These are phyloP conservation scores for Rhingia rostrata DNA, from an alignment of 2,888 invertebrate species.

Conservation along the genomic window DNA sequence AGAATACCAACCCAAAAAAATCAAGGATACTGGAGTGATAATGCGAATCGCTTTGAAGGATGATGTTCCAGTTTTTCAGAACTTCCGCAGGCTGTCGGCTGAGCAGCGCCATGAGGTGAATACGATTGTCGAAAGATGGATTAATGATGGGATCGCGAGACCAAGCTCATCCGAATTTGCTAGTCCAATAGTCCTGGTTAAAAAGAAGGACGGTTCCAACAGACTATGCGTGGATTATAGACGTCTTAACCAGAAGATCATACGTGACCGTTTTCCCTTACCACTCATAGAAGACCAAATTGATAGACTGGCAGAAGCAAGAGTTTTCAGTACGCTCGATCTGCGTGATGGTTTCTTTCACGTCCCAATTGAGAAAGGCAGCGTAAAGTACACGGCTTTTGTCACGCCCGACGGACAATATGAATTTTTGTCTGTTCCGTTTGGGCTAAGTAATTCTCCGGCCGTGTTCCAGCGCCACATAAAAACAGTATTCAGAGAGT, in stretches of 20 bases:
- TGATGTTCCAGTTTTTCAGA: conserved; percentile 32
- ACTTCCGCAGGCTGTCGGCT: conserved; percentile 24
- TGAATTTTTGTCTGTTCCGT: conserved; percentile 77
- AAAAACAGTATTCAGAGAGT: conserved; percentile 27
- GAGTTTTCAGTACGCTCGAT: conserved; percentile 76
- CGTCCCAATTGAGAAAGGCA: conserved; percentile 75
- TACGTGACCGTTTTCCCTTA: conserved; percentile 74
- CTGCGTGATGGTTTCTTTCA: conserved; percentile 79
- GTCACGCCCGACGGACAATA: conserved; percentile 76
- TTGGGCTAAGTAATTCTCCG: conserved; percentile 42
- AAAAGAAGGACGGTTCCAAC: conserved; percentile 69
- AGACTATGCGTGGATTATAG: conserved; percentile 75
- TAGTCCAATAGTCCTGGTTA: conserved; percentile 75
- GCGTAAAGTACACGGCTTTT: conserved; percentile 76
- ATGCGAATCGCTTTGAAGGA: conserved; percentile 31
- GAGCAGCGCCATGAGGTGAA: conserved; percentile 23
- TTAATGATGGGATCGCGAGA: conserved; percentile 52
- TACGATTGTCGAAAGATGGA: conserved; percentile 27
- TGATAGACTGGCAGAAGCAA: conserved; percentile 75
- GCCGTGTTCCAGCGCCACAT: conserved; percentile 40
- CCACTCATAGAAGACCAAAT: conserved; percentile 77
- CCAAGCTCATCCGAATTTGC: conserved; percentile 69
- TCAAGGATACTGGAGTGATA: conserved; percentile 50
- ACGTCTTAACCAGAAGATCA: conserved; percentile 52
- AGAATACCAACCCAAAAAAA: conserved; percentile 11